Base-by-base conservation (phyloP, 2,888 invertebrate species). In the Strigamia transsilvanica region DNA sequence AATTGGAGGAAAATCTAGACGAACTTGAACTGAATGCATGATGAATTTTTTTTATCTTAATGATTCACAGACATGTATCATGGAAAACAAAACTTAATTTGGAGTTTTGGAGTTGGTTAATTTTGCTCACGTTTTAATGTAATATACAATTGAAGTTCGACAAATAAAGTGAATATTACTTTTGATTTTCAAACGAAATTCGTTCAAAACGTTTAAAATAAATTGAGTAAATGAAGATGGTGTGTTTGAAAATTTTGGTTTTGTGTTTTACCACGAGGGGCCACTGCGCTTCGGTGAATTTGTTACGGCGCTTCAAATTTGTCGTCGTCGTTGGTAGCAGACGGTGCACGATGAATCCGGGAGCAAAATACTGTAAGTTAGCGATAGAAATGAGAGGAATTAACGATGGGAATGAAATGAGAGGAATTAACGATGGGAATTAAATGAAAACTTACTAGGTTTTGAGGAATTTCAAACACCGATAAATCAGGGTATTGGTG, bases 1-100 rank as follows among this genome's bases (percentile, higher is more conserved):
- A 91, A 83, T 87, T 94, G 85, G 93, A 95, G 86, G 94, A 95
- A 86, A 95, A 96, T 88, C 89, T 96, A 83, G 92, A 94, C 86
- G 93, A 94, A 38, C 83, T 88, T 83, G 85, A 86, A 21, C 77
- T 82, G 15, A 41, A 78, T 18, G 81, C 42, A 73, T 81, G 81
- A 81, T 46, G 13, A 46, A 46, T 46, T 46, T 46, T 46, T n/a
- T 46, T 27, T 2, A 5, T 46, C 15, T 46, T 46, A n/a, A n/a
- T 46, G 0, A 38, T 38, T 38, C 38, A 4, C 38, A 6, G 10
- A 38, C 27, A 38, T 38, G 38, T 38, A 38, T 38, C 38, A 38
- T 38, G 38, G 6, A 38, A 38, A 38, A 38, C 9, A 38, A 27
- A 46, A 46, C n/a, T 46, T 4, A 46, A 13, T 13, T 5, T 38